Base-by-base conservation (phyloP, 2,888 invertebrate species). In the Megamerina dolium region DNA sequence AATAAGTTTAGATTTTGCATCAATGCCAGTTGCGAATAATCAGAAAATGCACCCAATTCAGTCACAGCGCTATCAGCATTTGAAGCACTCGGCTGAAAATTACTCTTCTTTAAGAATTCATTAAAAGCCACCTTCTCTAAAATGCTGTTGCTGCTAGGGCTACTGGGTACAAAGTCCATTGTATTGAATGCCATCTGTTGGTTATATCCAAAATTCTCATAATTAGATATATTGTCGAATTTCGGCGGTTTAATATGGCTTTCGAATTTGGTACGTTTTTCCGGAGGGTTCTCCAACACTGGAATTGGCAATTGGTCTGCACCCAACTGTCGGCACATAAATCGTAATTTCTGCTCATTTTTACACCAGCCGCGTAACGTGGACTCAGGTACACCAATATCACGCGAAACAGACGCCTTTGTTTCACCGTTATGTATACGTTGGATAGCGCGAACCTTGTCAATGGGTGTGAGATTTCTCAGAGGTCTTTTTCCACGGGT, bases 301-400 rank as follows among this genome's bases (percentile, higher is more conserved):
- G 52, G 17, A 18, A 63, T 43, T 9, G 53, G 55, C 44, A 60
- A 46, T 13, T 80, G 81, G 18, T 51, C 43, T 54, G 83, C 82
- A 9, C 82, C 82, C 44, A 82, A 79, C 57, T 83, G 79, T 10
- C 81, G 75, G 35, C 82, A 82, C 59, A 82, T 80, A 65, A 82
- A 78, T 55, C 82, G 68, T 2, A 81, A 66, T 66, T 88, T 87
- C 58, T 84, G 82, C 63, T 87, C 86, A 61, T 87, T 85, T 69
- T 88, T 89, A 73, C 87, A 88, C 88, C 88, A 89, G 45, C 88
- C 88, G 4, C 88, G 77, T 8, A 89, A 74, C 16, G 88, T 89
- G 12, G 87, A 87, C 66, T 89, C 88, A 1, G 88, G 88, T 17
- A 88, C 87, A 34, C 87, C 86, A 61, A 87, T 86, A 66, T 87